phyloP scores from a whole-genome alignment of 1,140 invertebrate genomes.

The Schlechtendalia chinensis region DNA sequence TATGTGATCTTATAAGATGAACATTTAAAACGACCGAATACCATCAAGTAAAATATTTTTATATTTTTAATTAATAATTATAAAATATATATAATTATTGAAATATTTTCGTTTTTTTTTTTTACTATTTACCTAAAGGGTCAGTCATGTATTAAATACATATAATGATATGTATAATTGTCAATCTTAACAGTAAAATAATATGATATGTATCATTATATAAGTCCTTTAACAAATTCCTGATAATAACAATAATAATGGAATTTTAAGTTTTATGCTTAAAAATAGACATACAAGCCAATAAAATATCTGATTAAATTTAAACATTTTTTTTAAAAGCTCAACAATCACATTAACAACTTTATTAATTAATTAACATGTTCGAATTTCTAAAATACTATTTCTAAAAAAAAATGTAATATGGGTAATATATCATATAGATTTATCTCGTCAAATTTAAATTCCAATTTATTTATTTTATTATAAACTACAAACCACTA shows the following conservation, averaged over 20 bases:
- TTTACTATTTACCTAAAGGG: constrained; percentile 24
- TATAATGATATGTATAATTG: constrained; percentile 42
- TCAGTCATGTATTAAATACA: constrained; percentile 45
- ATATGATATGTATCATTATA: constrained; percentile 47
- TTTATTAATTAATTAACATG: constrained; percentile 37
- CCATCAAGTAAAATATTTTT: neutral
- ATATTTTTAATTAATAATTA: neutral
- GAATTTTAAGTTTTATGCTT: constrained; percentile 39
- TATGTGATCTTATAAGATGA: neutral
- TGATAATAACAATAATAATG: constrained; percentile 39
- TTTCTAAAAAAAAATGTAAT: neutral
- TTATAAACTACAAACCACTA: constrained; percentile 6
- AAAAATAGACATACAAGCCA: constrained; percentile 45
- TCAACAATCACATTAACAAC: constrained; percentile 50
- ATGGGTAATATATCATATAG: constrained; percentile 15
- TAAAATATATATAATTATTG: constrained; percentile 38
- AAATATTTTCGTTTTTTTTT: constrained; percentile 6
- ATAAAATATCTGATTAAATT: constrained; percentile 49
- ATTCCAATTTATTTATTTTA: constrained; percentile 31
- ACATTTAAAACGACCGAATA: constrained; percentile 16
- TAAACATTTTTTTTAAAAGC: constrained; percentile 37
- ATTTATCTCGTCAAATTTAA: constrained; percentile 36
- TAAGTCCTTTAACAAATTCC: constrained; percentile 33
- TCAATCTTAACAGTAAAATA: constrained; percentile 40
- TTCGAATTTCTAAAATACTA: constrained; percentile 30